phyloP scores from a whole-genome alignment of 1,140 invertebrate genomes.

The Lutraria rhynchaena region DNA sequence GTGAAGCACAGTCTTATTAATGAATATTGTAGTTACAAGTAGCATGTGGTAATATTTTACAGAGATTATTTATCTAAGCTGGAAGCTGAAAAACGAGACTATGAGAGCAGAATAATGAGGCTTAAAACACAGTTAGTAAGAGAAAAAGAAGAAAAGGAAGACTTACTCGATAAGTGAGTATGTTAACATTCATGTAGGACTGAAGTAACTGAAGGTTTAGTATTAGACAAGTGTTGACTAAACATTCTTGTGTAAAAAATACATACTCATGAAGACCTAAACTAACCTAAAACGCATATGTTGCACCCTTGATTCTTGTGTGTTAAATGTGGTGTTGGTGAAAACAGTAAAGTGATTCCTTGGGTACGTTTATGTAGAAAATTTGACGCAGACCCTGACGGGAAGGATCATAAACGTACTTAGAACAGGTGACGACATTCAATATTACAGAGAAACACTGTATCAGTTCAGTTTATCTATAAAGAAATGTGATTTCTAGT shows the following conservation, averaged over 20 bases:
- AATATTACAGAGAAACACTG: not conserved
- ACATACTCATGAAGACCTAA: no score
- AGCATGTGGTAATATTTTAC: not conserved
- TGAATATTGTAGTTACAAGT: not conserved
- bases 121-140: constrained; percentile 9
- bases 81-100: constrained; percentile 39
- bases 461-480: not conserved
- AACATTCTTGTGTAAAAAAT: no score
- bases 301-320: no score
- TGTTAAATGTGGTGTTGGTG: no score
- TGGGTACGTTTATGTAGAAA: no score
- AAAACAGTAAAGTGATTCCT: no score
- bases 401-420: not conserved
- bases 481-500: not conserved
- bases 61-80: constrained; percentile 41
- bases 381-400: not conserved
- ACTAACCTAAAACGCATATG: no score
- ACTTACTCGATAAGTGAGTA: constrained; percentile 14
- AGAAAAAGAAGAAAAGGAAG: constrained; percentile 37
- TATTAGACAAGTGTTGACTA: no score
- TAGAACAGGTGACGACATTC: not conserved
- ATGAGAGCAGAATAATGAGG: constrained; percentile 10
- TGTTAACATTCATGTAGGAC: no score
- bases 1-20: not conserved
- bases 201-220: no score